Evolutionary conservation across 2,797 vertebrate genomes (phyloP), one percentile per base, ranked within the genome.

Genomic region (Eleutherodactylus coqui): DNA sequence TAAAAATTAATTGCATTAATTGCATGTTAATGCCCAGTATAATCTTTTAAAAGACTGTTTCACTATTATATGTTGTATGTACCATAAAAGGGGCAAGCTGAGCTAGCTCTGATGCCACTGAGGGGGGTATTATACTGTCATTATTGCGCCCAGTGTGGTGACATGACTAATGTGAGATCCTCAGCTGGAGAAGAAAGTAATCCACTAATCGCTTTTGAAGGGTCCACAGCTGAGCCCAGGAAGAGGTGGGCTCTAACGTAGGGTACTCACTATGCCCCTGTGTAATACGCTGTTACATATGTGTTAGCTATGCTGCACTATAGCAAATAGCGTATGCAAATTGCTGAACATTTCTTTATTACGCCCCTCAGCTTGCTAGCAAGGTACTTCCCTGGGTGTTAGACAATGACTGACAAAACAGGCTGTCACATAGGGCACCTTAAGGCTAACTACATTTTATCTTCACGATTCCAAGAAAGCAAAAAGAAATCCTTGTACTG

Each of bases 381-480:
- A 36, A 7, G 32, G 19, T 51, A 76, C 36, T n/a, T 38, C 34
- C 17, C 32, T 58, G 11, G 34, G 38, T 36, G 51, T n/a, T 11
- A 79, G 10, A 27, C 8, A 79, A 27, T 2, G 14, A 67, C 6
- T 24, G 64, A 36, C 32, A 69, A n/a, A 8, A 47, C 11, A 34
- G 78, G 5, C 27, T 29, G 29, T 32, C 19, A 24, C 43, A 51
- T 32, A 69, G 60, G 62, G 41, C 13, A 69, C 51, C 16, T 29
- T 67, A 67, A 80, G 60, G 78, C 16, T 80, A 64, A 36, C 27
- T 80, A 67, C 38, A 47, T 80, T 21, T 64, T 69, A 45, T 34
- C 79, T 81, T 36, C 21, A 69, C 60, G 58, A 53, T 77, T 77
- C 29, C 75, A 47, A 58, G 51, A 78, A 58, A 78, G 45, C 7